Evolutionary conservation across 2,113 vertebrate genomes (phyloP).

Genomic region (Strigops habroptila): DNA sequence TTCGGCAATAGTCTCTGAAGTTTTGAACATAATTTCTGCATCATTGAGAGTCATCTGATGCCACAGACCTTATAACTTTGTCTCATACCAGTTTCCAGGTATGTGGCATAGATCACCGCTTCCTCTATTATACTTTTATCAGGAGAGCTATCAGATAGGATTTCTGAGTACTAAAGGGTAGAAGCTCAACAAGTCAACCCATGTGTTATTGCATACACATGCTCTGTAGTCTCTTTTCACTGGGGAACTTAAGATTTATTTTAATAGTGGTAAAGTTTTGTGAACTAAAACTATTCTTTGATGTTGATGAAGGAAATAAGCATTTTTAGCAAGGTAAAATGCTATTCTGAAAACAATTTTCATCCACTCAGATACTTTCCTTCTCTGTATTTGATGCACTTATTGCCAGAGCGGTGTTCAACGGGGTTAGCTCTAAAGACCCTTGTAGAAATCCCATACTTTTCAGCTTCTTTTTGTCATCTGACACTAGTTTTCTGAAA

Average conservation of each 20-base stretch:
- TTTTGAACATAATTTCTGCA: background rate
- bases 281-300: background rate
- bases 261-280: background rate
- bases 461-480: background rate
- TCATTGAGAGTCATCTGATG: background rate
- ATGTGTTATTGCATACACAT: background rate
- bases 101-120: background rate
- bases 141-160: background rate
- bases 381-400: background rate
- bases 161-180: background rate
- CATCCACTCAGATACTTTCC: background rate
- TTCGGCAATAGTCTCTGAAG: background rate
- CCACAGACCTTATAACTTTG: background rate
- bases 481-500: background rate
- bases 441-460: background rate
- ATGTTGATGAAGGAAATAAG: background rate
- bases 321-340: background rate
- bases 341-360: conserved; percentile 6
- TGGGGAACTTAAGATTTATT: background rate
- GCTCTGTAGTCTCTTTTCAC: background rate
- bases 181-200: background rate
- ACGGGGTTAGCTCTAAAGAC: background rate
- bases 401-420: background rate
- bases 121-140: background rate
- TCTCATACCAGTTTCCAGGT: background rate